Conservation (phyloP, 53 echinoderm and acorn worm genomes). For the Crossaster papposus region DNA sequence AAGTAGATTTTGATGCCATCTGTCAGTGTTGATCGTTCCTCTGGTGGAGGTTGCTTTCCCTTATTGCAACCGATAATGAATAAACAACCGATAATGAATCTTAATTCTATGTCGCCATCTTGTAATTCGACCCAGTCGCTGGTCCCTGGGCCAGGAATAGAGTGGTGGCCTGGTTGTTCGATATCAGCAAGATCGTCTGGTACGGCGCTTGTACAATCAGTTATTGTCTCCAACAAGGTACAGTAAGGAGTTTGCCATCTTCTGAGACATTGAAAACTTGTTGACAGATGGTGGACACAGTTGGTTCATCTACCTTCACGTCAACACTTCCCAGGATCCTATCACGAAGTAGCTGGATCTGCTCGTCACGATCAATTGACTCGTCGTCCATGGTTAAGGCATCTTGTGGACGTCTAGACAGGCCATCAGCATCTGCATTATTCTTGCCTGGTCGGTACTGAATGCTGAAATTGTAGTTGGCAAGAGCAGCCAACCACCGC, state of each 20-base stretch:
- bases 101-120: slow-evolving; percentile 26
- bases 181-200: slow-evolving; percentile 19
- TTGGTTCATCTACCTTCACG: background rate
- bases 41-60: slow-evolving; percentile 15
- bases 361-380: background rate
- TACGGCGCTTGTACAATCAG: slow-evolving; percentile 37
- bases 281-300: background rate
- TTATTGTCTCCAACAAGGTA: slow-evolving; percentile 53
- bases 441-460: slow-evolving; percentile 65
- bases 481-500: slow-evolving; percentile 68
- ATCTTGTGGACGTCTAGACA: slow-evolving; percentile 33
- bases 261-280: no score
- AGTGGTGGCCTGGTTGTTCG: slow-evolving; percentile 16
- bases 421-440: slow-evolving; percentile 71
- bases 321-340: background rate
- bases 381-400: slow-evolving; percentile 19
- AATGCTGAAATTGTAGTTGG: slow-evolving; percentile 56
- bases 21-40: background rate
- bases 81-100: background rate
- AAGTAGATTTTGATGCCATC: slow-evolving; percentile 27
- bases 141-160: slow-evolving; percentile 19
- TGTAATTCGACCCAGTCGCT: slow-evolving; percentile 41
- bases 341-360: background rate
- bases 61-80: no score
- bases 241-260: no score